Evolutionary conservation across 1,140 invertebrate genomes (phyloP).

Genomic region (Elysia chlorotica): DNA sequence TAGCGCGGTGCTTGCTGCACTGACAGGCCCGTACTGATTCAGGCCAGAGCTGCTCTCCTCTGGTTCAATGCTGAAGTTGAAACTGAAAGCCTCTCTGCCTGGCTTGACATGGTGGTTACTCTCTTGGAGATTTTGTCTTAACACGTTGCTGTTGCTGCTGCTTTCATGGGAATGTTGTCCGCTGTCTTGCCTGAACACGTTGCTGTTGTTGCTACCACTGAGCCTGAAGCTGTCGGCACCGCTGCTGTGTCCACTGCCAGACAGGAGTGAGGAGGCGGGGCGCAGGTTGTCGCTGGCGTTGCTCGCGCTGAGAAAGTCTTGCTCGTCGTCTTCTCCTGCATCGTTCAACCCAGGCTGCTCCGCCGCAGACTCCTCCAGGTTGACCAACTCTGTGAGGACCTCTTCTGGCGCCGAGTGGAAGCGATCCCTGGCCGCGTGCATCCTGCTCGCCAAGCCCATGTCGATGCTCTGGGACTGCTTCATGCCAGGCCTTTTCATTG

Average conservation of each 20-base stretch:
- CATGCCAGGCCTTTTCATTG: no score
- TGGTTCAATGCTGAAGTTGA: no score
- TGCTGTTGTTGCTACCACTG: conserved; percentile 33
- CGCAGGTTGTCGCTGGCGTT: conserved; percentile 26
- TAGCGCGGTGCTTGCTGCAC: no score
- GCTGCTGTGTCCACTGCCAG: background rate
- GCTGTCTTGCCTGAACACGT: background rate
- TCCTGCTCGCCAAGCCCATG: conserved; percentile 8
- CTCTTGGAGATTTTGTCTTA: no score
- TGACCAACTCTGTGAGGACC: conserved; percentile 21
- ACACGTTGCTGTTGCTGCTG: no score
- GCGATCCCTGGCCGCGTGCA: background rate
- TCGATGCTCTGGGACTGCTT: conserved; percentile 23
- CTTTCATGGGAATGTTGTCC: no score
- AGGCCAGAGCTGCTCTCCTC: no score
- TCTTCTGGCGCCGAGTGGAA: conserved; percentile 25
- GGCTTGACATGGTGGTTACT: no score
- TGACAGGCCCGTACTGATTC: no score
- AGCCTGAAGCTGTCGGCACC: conserved; percentile 39
- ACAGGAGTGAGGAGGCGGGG: background rate
- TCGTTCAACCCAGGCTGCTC: no score
- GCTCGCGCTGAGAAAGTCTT: conserved; percentile 19
- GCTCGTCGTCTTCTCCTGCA: conserved; percentile 25
- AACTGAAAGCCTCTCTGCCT: no score
- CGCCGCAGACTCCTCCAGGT: conserved; percentile 18